Evolutionary conservation across 2,113 vertebrate species (phyloP).

Genomic region (Pandion haliaetus): DNA sequence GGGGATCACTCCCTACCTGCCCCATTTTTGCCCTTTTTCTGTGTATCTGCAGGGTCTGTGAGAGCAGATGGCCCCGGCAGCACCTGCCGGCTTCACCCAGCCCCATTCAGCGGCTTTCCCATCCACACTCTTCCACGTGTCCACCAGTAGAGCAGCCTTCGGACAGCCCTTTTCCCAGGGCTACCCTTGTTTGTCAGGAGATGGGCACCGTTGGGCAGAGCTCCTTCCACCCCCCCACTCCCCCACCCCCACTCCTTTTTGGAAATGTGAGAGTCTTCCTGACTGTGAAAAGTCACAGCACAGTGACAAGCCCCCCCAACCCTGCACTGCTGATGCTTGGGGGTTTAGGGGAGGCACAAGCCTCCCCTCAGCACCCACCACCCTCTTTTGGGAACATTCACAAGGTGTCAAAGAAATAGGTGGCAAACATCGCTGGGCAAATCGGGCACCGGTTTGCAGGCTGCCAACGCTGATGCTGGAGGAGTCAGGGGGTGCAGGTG

Average conservation of each 20-base stretch:
- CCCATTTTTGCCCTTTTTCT: not conserved
- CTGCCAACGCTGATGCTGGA: not conserved
- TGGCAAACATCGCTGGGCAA: not conserved
- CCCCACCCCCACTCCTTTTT: fast-evolving
- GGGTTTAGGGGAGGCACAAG: not conserved
- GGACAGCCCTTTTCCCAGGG: not conserved
- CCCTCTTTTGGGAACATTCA: not conserved
- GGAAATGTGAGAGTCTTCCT: not conserved
- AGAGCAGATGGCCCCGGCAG: not conserved
- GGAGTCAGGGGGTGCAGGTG: not conserved
- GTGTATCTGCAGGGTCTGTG: not conserved
- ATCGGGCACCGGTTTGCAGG: not conserved
- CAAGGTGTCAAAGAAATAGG: not conserved
- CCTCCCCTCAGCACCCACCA: not conserved
- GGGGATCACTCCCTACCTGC: not conserved
- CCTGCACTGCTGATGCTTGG: fast-evolving
- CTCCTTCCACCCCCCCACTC: too few relatives aligned
- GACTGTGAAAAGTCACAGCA: not conserved
- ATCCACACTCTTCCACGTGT: not conserved
- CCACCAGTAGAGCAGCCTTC: not conserved
- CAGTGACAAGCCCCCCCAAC: not conserved
- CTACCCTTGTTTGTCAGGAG: not conserved
- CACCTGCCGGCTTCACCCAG: not conserved
- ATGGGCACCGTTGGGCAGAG: not conserved
- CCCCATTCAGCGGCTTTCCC: not conserved